phyloP scores from a whole-genome alignment of 2,888 invertebrate genomes.

The Myathropa florea region DNA sequence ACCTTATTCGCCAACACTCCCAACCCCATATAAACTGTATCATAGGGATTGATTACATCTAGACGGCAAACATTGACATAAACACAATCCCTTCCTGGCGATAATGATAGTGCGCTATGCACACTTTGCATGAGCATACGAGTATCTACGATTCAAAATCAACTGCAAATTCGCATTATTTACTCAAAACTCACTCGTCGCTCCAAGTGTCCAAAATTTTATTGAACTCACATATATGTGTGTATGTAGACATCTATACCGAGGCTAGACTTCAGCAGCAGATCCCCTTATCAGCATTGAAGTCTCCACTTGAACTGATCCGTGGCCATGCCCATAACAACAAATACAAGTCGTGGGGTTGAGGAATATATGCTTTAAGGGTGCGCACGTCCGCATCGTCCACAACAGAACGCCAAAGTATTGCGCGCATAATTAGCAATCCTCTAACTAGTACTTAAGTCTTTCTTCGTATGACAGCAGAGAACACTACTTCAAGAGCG shows the following conservation, averaged over 20 bases:
- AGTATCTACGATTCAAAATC: conserved; percentile 4
- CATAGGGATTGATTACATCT: conserved; percentile 29
- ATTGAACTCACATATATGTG: neutral
- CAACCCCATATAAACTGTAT: neutral
- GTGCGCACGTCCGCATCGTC: conserved; percentile 36
- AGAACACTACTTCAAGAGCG: neutral
- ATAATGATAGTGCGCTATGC: conserved; percentile 24
- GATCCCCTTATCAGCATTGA: conserved; percentile 46
- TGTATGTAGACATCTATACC: neutral
- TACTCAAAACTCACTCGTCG: conserved; percentile 2
- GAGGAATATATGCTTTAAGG: conserved; percentile 56
- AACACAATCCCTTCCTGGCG: conserved; percentile 42
- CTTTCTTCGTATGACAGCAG: conserved; percentile 69
- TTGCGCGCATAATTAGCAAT: conserved; percentile 69
- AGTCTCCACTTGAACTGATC: conserved; percentile 63
- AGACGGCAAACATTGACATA: conserved; percentile 27
- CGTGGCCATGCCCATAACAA: conserved; percentile 57
- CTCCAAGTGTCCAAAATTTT: conserved; percentile 41
- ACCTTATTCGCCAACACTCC: neutral
- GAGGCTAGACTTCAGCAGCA: conserved; percentile 1
- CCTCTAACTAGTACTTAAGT: conserved; percentile 66
- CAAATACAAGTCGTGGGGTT: conserved; percentile 16
- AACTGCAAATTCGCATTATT: conserved; percentile 38
- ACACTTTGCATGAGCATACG: neutral
- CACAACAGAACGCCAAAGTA: conserved; percentile 57